phyloP scores from a whole-genome alignment of 2,113 vertebrate genomes.

The Pipa parva region DNA sequence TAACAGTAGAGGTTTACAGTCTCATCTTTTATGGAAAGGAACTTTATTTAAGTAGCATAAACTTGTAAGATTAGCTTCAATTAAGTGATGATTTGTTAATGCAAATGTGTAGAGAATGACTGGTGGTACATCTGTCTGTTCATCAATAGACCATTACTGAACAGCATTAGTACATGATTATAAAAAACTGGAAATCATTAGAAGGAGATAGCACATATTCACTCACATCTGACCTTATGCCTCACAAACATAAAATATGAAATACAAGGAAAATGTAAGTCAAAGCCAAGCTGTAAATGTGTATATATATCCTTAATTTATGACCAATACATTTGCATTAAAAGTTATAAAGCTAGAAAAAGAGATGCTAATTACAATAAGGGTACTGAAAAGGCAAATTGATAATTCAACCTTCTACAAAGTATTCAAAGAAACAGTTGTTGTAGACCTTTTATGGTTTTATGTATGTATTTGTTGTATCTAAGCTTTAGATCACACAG shows the following conservation, averaged over 20 bases:
- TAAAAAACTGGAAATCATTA: conserved; percentile 70
- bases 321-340: conserved; percentile 26
- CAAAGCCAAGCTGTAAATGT: conserved; percentile 20
- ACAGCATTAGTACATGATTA: conserved; percentile 66
- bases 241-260: conserved; percentile 59
- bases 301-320: conserved; percentile 12
- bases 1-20: conserved; percentile 60
- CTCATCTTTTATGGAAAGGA: conserved; percentile 70
- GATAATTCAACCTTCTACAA: conserved; percentile 12
- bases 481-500: too few relatives aligned
- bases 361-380: conserved; percentile 55
- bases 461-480: too few relatives aligned
- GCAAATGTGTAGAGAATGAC: conserved; percentile 72
- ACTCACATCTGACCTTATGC: conserved; percentile 73
- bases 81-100: conserved; percentile 82
- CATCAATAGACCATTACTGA: conserved; percentile 73
- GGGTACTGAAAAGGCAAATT: conserved; percentile 38
- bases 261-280: conserved; percentile 12
- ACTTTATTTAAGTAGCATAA: conserved; percentile 81
- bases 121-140: conserved; percentile 74
- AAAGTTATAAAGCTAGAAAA: conserved; percentile 7
- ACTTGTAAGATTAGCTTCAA: conserved; percentile 78
- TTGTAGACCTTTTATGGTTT: not conserved
- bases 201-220: conserved; percentile 69
- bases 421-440: not conserved